A percentile compares a stretch with the other conserved stretches of the same genome.
Evolutionary conservation across 2,888 invertebrate genomes (phyloP).

Genomic region (Polietes domitor): DNA sequence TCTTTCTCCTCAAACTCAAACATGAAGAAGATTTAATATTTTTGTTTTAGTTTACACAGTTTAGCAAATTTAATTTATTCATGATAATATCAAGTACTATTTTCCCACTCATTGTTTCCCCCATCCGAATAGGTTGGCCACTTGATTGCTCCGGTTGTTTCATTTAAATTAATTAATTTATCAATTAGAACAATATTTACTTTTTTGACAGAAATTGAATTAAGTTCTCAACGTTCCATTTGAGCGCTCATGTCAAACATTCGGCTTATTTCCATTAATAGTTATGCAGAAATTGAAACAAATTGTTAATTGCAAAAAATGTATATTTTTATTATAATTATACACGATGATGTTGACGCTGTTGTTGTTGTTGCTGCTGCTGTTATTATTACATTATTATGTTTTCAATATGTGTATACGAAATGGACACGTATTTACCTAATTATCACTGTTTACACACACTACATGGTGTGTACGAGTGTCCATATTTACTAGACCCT

Average conservation of each 20-base stretch:
- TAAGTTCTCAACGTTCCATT: constrained; percentile 45
- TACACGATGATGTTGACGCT: constrained; percentile 5
- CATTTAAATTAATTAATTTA: constrained; percentile 56
- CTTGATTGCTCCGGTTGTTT: background rate
- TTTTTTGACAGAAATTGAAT: constrained; percentile 55
- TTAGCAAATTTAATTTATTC: background rate
- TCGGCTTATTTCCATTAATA: background rate
- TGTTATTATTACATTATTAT: constrained; percentile 13
- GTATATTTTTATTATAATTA: constrained; percentile 51
- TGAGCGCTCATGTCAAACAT: background rate
- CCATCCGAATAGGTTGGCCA: background rate
- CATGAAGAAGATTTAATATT: too few species aligned
- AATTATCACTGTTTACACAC: constrained; percentile 60
- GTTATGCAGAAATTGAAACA: constrained; percentile 43
- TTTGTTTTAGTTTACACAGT: too few species aligned
- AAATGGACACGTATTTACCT: constrained; percentile 47
- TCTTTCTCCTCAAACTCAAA: too few species aligned
- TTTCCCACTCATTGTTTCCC: background rate
- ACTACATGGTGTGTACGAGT: too few species aligned
- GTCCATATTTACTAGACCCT: constrained; percentile 14
- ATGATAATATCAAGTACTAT: background rate
- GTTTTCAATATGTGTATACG: constrained; percentile 1
- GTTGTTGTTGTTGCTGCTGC: constrained; percentile 7
- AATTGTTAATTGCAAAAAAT: constrained; percentile 58
- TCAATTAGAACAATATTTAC: constrained; percentile 63